Evolutionary conservation across 1,140 invertebrate species (phyloP), one percentile per base, ranked within the genome.

Genomic region (Meloidogyne exigua): DNA sequence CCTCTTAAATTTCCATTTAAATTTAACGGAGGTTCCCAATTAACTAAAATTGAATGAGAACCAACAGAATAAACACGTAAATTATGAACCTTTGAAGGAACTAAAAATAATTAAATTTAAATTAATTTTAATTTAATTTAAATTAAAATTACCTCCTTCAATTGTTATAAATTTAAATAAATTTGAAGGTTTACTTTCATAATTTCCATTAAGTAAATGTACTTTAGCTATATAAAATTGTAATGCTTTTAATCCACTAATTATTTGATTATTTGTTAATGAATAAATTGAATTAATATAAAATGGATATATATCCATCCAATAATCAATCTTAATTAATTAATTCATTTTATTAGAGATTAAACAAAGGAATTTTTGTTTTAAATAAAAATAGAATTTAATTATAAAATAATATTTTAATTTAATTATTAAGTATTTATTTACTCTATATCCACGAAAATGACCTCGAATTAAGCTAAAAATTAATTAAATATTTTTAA

Each of bases 1-100:
- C 85, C 85, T 71, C 86, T 66, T 36, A 87, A 76, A 32, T 86
- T 44, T 36, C 85, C 85, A 68, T 87, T 87, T 18, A 85, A 81
- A 28, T 84, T 76, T 39, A 49, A 64, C 2, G 85, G 85, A 44
- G 81, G 75, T 57, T 84, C 76, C 85, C 85, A 87, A n/a, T 78
- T 85, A 18, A 81, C 78, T 21, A 87, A 74, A 28, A 87, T 76
- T 36, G 84, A 80, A 26, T 76, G 62, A 7, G 85, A 66, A 42
- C 85, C 85, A 68, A 87, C 85, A 13, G 85, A 75, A 66, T 72
- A 70, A n/a, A 87, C 85, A 66, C 77, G 74, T 42, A 87, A 74
- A 74, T 85, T 79, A 42, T 79, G 76, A 12, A 86, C 84, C 77
- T 85, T 82, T 21, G 85, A 85, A 23, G 84, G 84, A 9, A 72